These are phyloP conservation scores for Furcula furcula DNA, from an alignment of 2,888 invertebrate genomes.

Conservation along the genomic window DNA sequence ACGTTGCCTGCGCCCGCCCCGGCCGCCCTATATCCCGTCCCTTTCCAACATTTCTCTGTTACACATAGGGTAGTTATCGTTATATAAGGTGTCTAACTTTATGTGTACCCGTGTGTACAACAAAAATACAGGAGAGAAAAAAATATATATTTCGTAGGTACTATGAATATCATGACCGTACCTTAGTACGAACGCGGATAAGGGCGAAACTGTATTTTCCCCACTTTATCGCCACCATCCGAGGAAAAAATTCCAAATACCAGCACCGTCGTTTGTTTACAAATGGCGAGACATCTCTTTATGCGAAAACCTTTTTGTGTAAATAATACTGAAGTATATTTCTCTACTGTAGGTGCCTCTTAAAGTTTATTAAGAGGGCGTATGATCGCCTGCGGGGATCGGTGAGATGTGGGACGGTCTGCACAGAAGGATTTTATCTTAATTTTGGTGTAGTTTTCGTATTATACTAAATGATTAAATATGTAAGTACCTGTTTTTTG, in stretches of 20 bases:
- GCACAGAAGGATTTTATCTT: slow-evolving; percentile 15
- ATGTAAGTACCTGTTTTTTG: too few species aligned
- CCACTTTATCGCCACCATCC: slow-evolving; percentile 28
- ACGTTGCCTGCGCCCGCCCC: too few species aligned
- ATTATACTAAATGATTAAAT: too few species aligned
- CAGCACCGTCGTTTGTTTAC: slow-evolving; percentile 41
- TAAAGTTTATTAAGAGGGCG: slow-evolving; percentile 32
- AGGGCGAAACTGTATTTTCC: slow-evolving; percentile 29
- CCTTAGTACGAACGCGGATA: too few species aligned
- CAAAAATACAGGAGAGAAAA: too few species aligned
- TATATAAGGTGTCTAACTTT: too few species aligned
- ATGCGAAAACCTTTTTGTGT: slow-evolving; percentile 45
- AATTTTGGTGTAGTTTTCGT: slow-evolving; percentile 15
- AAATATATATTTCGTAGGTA: too few species aligned
- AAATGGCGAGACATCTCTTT: slow-evolving; percentile 55
- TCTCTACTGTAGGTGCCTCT: slow-evolving; percentile 30
- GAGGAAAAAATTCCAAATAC: slow-evolving; percentile 19
- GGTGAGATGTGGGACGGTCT: slow-evolving; percentile 10
- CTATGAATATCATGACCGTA: too few species aligned
- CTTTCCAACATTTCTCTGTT: too few species aligned
- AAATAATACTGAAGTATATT: slow-evolving; percentile 31
- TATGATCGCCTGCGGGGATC: slow-evolving; percentile 15
- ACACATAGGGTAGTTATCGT: too few species aligned
- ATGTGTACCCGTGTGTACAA: too few species aligned
- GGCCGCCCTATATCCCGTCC: too few species aligned